Percentiles rank a stretch among this genome's conserved stretches.
These are phyloP conservation scores for Heteromormyrus szaboi DNA, from an alignment of 2,797 vertebrate genomes.

Conservation along the genomic window DNA sequence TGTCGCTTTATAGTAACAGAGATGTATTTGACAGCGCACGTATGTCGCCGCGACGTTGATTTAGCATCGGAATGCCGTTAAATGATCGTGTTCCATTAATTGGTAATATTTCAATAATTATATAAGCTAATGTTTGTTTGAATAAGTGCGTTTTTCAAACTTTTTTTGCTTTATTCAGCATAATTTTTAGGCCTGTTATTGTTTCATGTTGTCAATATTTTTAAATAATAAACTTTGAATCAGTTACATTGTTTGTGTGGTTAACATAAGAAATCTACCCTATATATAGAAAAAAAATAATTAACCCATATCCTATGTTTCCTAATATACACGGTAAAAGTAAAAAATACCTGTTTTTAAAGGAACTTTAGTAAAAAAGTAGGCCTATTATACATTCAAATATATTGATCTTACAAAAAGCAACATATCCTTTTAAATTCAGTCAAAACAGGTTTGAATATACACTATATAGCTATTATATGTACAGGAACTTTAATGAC, in stretches of 20 bases:
- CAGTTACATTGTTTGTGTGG: not conserved
- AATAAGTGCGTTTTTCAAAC: not conserved
- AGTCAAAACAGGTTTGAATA: too few species aligned
- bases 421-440: too few species aligned
- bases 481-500: too few species aligned
- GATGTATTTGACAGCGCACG: slow-evolving; percentile 48
- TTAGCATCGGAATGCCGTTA: not conserved
- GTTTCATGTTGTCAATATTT: not conserved
- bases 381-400: too few species aligned
- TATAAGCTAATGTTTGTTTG: not conserved
- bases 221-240: not conserved
- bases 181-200: not conserved
- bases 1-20: slow-evolving; percentile 55
- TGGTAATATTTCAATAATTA: not conserved
- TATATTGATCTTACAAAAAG: too few species aligned
- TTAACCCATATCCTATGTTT: too few species aligned
- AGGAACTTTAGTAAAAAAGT: too few species aligned
- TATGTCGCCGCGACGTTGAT: not conserved
- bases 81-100: not conserved
- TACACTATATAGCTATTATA: too few species aligned
- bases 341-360: too few species aligned
- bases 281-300: too few species aligned
- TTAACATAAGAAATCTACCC: not conserved
- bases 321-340: too few species aligned
- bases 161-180: not conserved